Evolutionary conservation across 2,888 invertebrate genomes (phyloP).

Genomic region (Pristionchus exspectatus): DNA sequence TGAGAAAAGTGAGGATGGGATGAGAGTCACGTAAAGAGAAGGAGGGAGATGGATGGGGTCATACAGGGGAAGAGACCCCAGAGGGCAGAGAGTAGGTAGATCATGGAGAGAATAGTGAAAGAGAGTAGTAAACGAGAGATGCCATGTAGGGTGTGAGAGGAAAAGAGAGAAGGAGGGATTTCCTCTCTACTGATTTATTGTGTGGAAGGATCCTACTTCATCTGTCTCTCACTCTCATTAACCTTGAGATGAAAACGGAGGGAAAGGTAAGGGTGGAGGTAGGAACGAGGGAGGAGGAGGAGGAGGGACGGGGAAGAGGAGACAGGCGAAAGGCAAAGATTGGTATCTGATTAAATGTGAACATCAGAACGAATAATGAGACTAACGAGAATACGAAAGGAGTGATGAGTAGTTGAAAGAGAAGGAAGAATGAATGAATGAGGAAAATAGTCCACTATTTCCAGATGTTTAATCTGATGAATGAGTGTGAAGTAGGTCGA

Average conservation of each 20-base stretch:
- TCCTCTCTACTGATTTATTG: conserved; percentile 51
- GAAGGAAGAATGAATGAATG: background rate
- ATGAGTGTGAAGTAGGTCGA: conserved; percentile 36
- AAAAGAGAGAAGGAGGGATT: conserved; percentile 51
- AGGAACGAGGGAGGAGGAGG: conserved; percentile 49
- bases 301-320: conserved; percentile 33
- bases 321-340: conserved; percentile 40
- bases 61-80: conserved; percentile 40
- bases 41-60: conserved; percentile 26
- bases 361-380: background rate
- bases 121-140: conserved; percentile 27
- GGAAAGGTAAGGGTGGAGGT: conserved; percentile 50
- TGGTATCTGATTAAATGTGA: conserved; percentile 14
- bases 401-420: background rate
- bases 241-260: conserved; percentile 51
- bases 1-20: conserved; percentile 32
- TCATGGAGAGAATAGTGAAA: background rate
- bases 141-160: conserved; percentile 52
- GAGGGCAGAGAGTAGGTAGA: conserved; percentile 25
- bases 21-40: conserved; percentile 26
- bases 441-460: conserved; percentile 4
- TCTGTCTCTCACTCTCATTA: conserved; percentile 44
- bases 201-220: conserved; percentile 45
- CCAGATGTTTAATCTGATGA: conserved; percentile 39
- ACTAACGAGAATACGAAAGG: background rate